These are phyloP conservation scores for Thalpophila matura DNA, from an alignment of 2,888 invertebrate genomes.

Conservation along the genomic window DNA sequence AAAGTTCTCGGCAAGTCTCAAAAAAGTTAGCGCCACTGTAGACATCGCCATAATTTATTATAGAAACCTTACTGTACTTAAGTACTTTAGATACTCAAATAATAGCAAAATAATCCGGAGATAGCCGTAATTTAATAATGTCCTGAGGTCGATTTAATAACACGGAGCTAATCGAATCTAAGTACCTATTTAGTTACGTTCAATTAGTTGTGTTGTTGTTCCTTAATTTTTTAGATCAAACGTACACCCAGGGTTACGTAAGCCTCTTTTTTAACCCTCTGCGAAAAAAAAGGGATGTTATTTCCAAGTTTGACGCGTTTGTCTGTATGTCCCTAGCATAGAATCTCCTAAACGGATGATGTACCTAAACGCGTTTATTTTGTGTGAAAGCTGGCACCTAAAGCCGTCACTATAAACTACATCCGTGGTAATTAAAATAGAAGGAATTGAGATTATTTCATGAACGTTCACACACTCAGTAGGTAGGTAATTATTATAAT, in stretches of 20 bases:
- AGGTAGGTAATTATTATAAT: conserved; percentile 49
- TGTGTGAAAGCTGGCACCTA: too few relatives aligned
- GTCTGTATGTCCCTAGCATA: background rate
- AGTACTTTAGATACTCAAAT: background rate
- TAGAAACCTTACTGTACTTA: background rate
- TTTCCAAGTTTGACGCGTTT: background rate
- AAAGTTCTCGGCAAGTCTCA: too few relatives aligned
- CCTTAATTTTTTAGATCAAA: background rate
- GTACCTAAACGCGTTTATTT: background rate
- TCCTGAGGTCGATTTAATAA: conserved; percentile 20
- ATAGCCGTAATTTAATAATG: conserved; percentile 26
- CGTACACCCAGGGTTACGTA: background rate
- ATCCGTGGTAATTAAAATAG: conserved; percentile 18
- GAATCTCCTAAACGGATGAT: background rate
- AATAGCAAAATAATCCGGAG: conserved; percentile 3
- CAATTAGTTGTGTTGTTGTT: conserved; percentile 30
- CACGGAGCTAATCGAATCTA: background rate
- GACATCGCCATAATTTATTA: background rate
- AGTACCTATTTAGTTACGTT: conserved; percentile 13
- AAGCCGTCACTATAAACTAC: background rate
- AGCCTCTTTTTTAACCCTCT: background rate
- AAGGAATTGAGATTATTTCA: conserved; percentile 51
- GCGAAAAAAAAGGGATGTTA: background rate
- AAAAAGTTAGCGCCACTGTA: background rate
- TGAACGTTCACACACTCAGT: conserved; percentile 33